Percentiles rank a stretch among this genome's conserved stretches.
Conservation (phyloP, 2,797 vertebrate genomes). For the Acanthornis magna region DNA sequence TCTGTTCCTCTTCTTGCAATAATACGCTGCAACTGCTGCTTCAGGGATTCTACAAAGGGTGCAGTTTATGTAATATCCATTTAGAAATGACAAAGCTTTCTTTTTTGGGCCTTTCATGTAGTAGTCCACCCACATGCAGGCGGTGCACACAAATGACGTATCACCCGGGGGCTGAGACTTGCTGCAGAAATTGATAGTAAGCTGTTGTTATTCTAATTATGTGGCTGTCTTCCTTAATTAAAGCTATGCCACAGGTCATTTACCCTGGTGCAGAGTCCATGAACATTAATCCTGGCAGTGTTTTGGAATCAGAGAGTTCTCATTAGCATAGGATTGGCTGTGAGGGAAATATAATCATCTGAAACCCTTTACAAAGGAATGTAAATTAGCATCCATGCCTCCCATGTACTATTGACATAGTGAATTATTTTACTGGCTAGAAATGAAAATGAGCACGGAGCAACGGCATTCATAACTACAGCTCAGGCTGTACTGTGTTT, state of each 20-base stretch:
- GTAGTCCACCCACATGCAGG: constrained; percentile 56
- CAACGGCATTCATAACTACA: background rate
- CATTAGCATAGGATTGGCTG: constrained; percentile 43
- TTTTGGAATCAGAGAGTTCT: constrained; percentile 50
- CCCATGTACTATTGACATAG: constrained; percentile 42
- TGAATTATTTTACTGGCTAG: constrained; percentile 47
- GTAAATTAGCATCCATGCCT: constrained; percentile 48
- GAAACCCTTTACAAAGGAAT: constrained; percentile 53
- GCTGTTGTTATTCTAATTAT: constrained; percentile 57
- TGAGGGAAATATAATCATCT: constrained; percentile 27
- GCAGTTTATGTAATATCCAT: constrained; percentile 54
- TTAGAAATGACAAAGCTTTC: constrained; percentile 64
- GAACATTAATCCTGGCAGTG: constrained; percentile 45
- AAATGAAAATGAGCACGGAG: constrained; percentile 9
- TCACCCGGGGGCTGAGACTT: constrained; percentile 10
- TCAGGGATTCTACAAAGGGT: constrained; percentile 53
- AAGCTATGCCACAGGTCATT: constrained; percentile 61
- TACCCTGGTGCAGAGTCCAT: constrained; percentile 18
- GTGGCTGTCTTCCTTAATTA: constrained; percentile 63
- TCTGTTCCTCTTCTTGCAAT: constrained; percentile 40
- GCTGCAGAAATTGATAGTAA: constrained; percentile 57
- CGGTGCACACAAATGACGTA: constrained; percentile 40
- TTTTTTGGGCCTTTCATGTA: constrained; percentile 60
- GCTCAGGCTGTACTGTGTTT: background rate
- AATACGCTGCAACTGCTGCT: constrained; percentile 50